phyloP scores from a whole-genome alignment of 1,140 invertebrate genomes.

The Drosophila arizonae region DNA sequence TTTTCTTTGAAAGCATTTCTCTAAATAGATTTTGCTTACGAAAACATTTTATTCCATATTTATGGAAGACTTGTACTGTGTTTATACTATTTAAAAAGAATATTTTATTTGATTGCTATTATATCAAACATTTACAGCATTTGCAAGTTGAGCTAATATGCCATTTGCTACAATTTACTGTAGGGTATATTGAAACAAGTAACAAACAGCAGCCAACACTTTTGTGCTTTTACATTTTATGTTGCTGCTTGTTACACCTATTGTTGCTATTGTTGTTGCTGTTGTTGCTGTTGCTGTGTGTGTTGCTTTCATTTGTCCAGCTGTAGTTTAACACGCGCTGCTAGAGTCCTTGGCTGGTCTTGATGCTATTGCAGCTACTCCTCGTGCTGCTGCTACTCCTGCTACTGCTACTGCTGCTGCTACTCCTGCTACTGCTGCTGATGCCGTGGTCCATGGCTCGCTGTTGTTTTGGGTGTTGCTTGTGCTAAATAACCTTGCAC shows the following conservation, averaged over 20 bases:
- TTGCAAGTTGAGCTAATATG: neutral
- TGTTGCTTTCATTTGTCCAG: slow-evolving; percentile 75
- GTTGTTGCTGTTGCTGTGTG: slow-evolving; percentile 29
- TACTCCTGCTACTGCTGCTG: neutral
- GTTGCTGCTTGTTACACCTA: slow-evolving; percentile 68
- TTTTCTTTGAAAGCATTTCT: neutral
- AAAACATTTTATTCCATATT: too few relatives aligned
- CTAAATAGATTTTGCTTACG: too few relatives aligned
- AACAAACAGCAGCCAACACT: slow-evolving; percentile 59
- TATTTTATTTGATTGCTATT: too few relatives aligned
- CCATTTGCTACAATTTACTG: neutral
- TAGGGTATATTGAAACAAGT: slow-evolving; percentile 32
- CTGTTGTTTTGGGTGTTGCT: slow-evolving; percentile 64
- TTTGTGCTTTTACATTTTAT: slow-evolving; percentile 78
- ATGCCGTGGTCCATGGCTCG: slow-evolving; percentile 6
- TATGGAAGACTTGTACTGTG: too few relatives aligned
- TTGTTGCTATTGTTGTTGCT: slow-evolving; percentile 43
- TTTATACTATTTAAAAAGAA: too few relatives aligned
- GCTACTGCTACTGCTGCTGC: neutral
- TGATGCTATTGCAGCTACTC: slow-evolving; percentile 5
- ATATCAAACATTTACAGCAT: neutral
- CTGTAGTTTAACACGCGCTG: slow-evolving; percentile 73
- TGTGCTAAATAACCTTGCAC: slow-evolving; percentile 78
- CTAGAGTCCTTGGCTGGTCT: slow-evolving; percentile 52
- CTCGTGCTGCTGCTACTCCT: neutral